These are phyloP conservation scores for Atherinosoma microstoma DNA, from an alignment of 2,797 vertebrate genomes.

Conservation along the genomic window DNA sequence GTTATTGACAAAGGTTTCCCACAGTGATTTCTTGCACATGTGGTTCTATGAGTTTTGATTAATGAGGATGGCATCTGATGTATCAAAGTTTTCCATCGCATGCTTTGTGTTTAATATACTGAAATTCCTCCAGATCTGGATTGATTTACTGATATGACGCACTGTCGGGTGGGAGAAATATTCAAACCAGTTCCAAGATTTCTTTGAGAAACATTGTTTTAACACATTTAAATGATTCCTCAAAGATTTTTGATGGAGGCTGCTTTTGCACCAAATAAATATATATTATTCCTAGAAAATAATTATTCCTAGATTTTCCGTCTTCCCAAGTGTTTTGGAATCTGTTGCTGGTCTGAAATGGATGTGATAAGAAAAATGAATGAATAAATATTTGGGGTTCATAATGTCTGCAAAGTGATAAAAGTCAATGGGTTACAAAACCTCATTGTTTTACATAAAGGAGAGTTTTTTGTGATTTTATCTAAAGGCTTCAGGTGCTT, in stretches of 20 bases:
- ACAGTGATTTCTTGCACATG: too few species aligned
- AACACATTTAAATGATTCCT: neutral
- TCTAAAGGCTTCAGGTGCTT: constrained; percentile 58
- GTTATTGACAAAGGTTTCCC: too few species aligned
- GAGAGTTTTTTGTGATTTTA: constrained; percentile 50
- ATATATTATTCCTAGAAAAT: too few species aligned
- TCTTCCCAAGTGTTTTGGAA: neutral
- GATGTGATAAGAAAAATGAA: neutral
- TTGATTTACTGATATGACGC: too few species aligned
- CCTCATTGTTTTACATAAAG: constrained; percentile 13
- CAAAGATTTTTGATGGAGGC: neutral
- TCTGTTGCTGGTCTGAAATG: neutral
- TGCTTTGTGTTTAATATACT: too few species aligned
- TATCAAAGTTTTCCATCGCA: too few species aligned
- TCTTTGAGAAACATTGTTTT: too few species aligned
- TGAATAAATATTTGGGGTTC: neutral
- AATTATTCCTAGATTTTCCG: neutral
- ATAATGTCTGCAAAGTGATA: neutral
- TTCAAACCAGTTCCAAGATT: too few species aligned
- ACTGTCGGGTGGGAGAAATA: too few species aligned
- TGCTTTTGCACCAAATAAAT: neutral
- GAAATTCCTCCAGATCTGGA: too few species aligned
- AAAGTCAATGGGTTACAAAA: constrained; percentile 1
- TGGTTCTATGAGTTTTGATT: too few species aligned
- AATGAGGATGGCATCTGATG: too few species aligned